Percentiles rank a stretch among this genome's conserved stretches.
These are phyloP conservation scores for Galeruca laticollis DNA, from an alignment of 2,888 invertebrate genomes.

Conservation along the genomic window DNA sequence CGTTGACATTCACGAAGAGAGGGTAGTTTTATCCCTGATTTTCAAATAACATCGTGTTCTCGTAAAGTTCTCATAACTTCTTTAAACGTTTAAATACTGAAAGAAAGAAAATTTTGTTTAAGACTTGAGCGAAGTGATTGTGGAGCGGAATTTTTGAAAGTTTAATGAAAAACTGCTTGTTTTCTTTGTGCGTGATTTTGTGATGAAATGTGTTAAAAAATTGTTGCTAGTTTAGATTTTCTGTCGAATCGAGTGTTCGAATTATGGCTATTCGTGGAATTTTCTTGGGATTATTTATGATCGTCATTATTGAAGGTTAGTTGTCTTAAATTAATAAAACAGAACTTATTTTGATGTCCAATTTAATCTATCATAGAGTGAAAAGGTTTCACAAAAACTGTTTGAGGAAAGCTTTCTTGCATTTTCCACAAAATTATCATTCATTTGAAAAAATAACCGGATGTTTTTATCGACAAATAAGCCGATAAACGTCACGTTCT, in stretches of 20 bases:
- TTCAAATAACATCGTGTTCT: slow-evolving; percentile 26
- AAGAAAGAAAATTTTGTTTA: slow-evolving; percentile 1
- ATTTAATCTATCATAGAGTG: no score
- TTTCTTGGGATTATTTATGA: slow-evolving; percentile 39
- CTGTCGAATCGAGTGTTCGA: slow-evolving; percentile 5
- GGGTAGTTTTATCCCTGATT: slow-evolving; percentile 34
- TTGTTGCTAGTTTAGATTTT: slow-evolving; percentile 26
- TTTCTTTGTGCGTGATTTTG: slow-evolving; percentile 28
- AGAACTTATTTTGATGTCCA: no score
- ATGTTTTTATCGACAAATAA: no score
- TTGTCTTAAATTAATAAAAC: slow-evolving; percentile 5
- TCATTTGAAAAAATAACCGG: no score
- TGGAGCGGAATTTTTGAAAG: slow-evolving; percentile 8
- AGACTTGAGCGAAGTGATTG: slow-evolving; percentile 3
- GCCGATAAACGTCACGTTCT: no score
- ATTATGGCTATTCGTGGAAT: slow-evolving; percentile 32
- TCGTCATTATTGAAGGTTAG: slow-evolving; percentile 40
- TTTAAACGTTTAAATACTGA: not conserved
- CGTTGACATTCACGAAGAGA: slow-evolving; percentile 39
- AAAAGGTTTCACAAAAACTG: no score
- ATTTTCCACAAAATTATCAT: no score
- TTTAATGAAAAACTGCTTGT: not conserved
- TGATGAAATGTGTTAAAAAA: slow-evolving; percentile 33
- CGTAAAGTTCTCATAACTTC: slow-evolving; percentile 12
- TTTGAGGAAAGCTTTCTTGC: no score